Base-by-base conservation (phyloP, 2,113 vertebrate genomes). In the Hyaena hyaena region DNA sequence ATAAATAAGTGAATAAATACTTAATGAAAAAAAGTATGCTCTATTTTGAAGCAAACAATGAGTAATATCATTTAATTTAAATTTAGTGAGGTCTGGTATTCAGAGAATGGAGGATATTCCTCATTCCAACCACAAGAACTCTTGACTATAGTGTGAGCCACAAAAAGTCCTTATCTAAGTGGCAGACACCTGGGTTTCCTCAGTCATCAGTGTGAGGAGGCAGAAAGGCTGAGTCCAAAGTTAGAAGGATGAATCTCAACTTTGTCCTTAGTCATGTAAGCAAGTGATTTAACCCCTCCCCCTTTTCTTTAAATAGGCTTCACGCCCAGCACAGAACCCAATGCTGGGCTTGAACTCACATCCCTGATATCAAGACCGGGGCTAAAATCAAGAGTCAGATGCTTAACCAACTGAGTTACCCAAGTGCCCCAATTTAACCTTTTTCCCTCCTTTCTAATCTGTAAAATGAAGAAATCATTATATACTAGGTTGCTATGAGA, bases 21-120 rank as follows among this genome's bases (percentile, higher is more conserved):
- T 73, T 73, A 77, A 48, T 33, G 45, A 45, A 31, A 94, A 77
- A 48, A 66, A 66, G 16, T 79, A 68, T 65, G 11, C 24, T 97
- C 43, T 90, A 73, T 63, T 82, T 77, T 45, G 66, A 86, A 90
- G 11, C 23, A 63, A 65, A 33, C n/a, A 82, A 43, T 95, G 26
- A 91, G 1, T 84, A 83, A 85, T 66, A 88, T 4, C 95, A n/a
- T 53, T 65, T 87, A 68, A 91, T 55, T 74, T 81, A 95, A 90
- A 43, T 48, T 93, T 66, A 80, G 21, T 68, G 26, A 88, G 2
- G n/a, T 68, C 65, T 66, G 33, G 4, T 90, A 45, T 81, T 61
- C 77, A 94, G 10, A 39, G 5, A 81, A 71, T 7, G 43, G 10
- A 68, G n/a, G 68, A 24, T 53, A 71, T 31, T 33, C 14, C 21